Conservation (phyloP, 2,888 invertebrate species). For the Euzetes globulus region DNA sequence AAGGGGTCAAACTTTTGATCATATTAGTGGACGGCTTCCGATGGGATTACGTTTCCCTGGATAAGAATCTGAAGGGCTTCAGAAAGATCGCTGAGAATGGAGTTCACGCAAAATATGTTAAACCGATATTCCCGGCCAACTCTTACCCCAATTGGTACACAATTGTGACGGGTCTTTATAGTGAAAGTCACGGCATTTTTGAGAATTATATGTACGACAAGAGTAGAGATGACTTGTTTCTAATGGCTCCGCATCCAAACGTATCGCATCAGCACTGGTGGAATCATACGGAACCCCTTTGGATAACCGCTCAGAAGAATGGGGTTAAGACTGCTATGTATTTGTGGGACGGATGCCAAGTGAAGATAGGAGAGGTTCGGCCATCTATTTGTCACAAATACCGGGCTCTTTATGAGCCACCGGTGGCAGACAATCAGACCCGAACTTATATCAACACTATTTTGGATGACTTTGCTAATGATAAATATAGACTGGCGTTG, state of each 20-base stretch:
- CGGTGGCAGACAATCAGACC: background rate
- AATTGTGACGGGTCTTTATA: slow-evolving; percentile 42
- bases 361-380: slow-evolving; percentile 35
- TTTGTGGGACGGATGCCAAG: slow-evolving; percentile 43
- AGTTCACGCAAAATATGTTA: slow-evolving; percentile 39
- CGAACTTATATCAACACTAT: background rate
- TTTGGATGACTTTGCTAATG: slow-evolving; percentile 14
- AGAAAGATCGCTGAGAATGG: slow-evolving; percentile 38
- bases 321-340: slow-evolving; percentile 40
- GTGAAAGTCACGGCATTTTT: slow-evolving; percentile 47
- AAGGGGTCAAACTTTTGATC: slow-evolving; percentile 30
- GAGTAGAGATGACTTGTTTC: slow-evolving; percentile 41
- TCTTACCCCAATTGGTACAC: slow-evolving; percentile 42
- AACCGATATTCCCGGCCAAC: slow-evolving; percentile 40
- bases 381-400: slow-evolving; percentile 36
- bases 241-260: slow-evolving; percentile 40
- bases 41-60: slow-evolving; percentile 31
- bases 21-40: slow-evolving; percentile 36
- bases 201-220: slow-evolving; percentile 48
- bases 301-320: slow-evolving; percentile 41
- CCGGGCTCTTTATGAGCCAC: background rate
- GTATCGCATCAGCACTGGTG: slow-evolving; percentile 42
- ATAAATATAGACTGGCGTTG: slow-evolving; percentile 41
- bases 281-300: slow-evolving; percentile 41
- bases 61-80: slow-evolving; percentile 36